Percentiles rank a stretch among this genome's conserved stretches.
These are phyloP conservation scores for Sturnus vulgaris DNA, from an alignment of 2,113 vertebrate genomes.

Conservation along the genomic window DNA sequence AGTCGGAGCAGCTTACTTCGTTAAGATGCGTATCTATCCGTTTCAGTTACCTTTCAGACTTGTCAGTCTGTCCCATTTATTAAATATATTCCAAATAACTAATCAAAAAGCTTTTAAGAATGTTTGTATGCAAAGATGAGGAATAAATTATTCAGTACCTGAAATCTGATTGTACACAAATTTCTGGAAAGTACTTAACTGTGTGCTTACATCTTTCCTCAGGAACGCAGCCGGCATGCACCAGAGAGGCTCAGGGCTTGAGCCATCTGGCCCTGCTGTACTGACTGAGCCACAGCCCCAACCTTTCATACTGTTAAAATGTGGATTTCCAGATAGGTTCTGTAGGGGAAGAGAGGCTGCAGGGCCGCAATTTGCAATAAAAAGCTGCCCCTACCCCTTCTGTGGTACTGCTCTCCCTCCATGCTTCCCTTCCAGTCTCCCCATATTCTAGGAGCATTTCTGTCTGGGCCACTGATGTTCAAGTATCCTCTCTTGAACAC, in stretches of 20 bases:
- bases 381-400: fast-evolving
- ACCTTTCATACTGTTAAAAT: not conserved
- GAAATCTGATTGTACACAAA: not conserved
- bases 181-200: conserved; percentile 12
- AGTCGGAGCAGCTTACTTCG: not conserved
- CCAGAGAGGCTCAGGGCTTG: not conserved
- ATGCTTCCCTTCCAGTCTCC: not conserved
- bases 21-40: not conserved
- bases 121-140: not conserved
- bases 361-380: not conserved
- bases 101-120: conserved; percentile 46
- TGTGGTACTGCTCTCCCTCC: fast-evolving
- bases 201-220: not conserved
- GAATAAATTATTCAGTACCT: conserved; percentile 32
- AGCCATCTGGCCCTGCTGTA: not conserved
- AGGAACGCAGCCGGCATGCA: not conserved
- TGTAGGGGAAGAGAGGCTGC: not conserved
- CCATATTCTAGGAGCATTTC: not conserved
- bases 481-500: not conserved
- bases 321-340: not conserved
- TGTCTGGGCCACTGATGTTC: not conserved
- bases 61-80: conserved; percentile 1
- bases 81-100: conserved; percentile 22
- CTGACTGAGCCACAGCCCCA: not conserved
- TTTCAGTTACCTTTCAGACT: not conserved